These are phyloP conservation scores for Morpho deidamia DNA, from an alignment of 2,888 invertebrate species.

Conservation along the genomic window DNA sequence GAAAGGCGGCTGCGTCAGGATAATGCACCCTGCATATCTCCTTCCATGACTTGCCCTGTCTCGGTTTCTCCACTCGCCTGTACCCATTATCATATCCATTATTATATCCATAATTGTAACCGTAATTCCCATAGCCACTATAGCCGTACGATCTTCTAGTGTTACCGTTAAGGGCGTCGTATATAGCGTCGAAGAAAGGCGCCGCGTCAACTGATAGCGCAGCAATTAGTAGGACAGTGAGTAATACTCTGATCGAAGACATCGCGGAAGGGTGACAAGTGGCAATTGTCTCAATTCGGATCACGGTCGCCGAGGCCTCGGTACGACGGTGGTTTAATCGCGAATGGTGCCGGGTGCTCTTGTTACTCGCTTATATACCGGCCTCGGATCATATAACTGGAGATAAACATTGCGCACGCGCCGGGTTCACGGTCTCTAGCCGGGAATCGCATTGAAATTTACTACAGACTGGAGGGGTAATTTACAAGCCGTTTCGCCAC, in stretches of 20 bases:
- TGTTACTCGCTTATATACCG: constrained; percentile 67
- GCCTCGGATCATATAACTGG: constrained; percentile 73
- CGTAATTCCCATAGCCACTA: constrained; percentile 43
- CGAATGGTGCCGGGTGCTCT: constrained; percentile 71
- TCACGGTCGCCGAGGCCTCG: constrained; percentile 64
- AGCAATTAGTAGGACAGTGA: constrained; percentile 38
- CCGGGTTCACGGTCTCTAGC: constrained; percentile 70
- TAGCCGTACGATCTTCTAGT: constrained; percentile 58
- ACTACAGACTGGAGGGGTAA: constrained; percentile 25
- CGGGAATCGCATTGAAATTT: constrained; percentile 48
- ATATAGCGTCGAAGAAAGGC: constrained; percentile 70
- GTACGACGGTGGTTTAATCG: constrained; percentile 60
- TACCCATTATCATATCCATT: constrained; percentile 36
- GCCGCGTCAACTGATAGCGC: constrained; percentile 43
- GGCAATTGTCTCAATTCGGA: constrained; percentile 65
- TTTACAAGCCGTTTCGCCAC: background rate
- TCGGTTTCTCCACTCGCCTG: constrained; percentile 36
- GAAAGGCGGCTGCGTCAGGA: constrained; percentile 72
- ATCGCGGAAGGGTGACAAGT: constrained; percentile 64
- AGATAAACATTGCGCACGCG: constrained; percentile 54
- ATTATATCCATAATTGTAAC: constrained; percentile 40
- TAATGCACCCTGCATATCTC: constrained; percentile 84
- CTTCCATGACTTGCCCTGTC: constrained; percentile 79
- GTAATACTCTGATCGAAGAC: constrained; percentile 43
- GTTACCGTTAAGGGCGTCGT: constrained; percentile 64